Conservation (phyloP, 2,113 vertebrate genomes). For the Platanista minor region DNA sequence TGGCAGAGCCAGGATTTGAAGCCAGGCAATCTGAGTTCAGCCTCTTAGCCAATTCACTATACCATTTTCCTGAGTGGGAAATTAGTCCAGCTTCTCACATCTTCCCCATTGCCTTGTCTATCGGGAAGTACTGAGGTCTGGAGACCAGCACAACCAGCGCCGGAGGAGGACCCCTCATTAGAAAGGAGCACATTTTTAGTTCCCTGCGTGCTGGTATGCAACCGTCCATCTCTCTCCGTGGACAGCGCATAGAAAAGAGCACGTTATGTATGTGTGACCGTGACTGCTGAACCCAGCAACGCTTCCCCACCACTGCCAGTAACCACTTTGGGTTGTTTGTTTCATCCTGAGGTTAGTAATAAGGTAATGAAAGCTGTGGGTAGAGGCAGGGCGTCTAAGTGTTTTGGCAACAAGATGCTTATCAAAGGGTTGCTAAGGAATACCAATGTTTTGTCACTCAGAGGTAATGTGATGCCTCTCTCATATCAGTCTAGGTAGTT, state of each 20-base stretch:
- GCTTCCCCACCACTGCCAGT: background rate
- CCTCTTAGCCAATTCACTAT: background rate
- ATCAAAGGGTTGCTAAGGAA: slow-evolving; percentile 38
- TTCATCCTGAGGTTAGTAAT: slow-evolving; percentile 1
- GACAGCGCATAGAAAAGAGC: background rate
- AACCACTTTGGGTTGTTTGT: background rate
- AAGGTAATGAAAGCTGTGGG: background rate
- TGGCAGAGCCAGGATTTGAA: background rate
- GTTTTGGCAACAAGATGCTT: slow-evolving; percentile 39
- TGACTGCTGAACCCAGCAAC: background rate
- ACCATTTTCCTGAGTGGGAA: background rate
- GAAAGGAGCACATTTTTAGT: background rate
- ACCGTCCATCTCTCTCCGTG: background rate
- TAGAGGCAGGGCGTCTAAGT: background rate
- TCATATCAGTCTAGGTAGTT: background rate
- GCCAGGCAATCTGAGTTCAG: background rate
- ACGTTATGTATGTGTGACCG: accelerated
- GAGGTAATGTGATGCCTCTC: background rate
- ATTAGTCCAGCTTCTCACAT: background rate
- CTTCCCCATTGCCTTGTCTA: background rate
- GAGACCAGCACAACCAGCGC: background rate
- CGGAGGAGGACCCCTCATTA: no score
- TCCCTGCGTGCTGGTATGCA: background rate
- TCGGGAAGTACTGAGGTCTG: background rate
- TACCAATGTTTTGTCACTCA: background rate